phyloP scores from a whole-genome alignment of 2,113 vertebrate genomes.

The Empidonax traillii region DNA sequence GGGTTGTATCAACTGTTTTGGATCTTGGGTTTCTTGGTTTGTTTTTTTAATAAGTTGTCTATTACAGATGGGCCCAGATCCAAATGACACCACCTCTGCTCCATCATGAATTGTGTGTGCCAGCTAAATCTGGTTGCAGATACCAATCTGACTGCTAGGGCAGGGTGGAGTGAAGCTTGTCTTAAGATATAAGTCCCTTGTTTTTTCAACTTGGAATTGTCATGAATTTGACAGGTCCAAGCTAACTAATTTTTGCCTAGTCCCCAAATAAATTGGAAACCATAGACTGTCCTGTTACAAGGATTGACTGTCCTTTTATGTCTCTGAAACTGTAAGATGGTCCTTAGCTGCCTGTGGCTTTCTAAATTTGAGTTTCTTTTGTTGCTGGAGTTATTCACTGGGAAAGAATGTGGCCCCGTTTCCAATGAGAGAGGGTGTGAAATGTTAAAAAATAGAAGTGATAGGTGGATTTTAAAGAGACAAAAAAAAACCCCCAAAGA shows the following conservation, averaged over 20 bases:
- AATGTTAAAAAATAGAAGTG: slow-evolving; percentile 23
- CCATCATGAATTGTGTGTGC: not conserved
- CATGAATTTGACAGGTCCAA: not conserved
- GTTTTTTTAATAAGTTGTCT: not conserved
- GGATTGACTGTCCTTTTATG: not conserved
- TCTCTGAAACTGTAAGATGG: not conserved
- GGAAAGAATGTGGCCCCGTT: slow-evolving; percentile 1
- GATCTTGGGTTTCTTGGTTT: not conserved
- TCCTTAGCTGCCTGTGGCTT: not conserved
- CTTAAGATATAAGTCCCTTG: not conserved
- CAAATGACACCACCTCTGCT: not conserved
- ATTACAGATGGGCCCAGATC: not conserved
- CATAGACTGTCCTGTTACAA: not conserved
- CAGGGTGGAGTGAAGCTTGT: not conserved
- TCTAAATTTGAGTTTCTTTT: slow-evolving; percentile 44
- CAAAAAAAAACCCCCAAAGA: not conserved
- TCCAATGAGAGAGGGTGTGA: not conserved
- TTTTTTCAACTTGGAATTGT: not conserved
- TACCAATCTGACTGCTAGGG: not conserved
- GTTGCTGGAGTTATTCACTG: slow-evolving; percentile 25
- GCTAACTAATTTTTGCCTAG: not conserved
- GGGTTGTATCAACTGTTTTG: not conserved
- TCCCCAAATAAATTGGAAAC: not conserved
- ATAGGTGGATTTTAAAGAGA: not conserved
- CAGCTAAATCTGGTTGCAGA: slow-evolving; percentile 9